A percentile compares a stretch with the other conserved stretches of the same genome.
These are phyloP conservation scores for Ferdinandea cuprea DNA, from an alignment of 2,888 invertebrate species.

Conservation along the genomic window DNA sequence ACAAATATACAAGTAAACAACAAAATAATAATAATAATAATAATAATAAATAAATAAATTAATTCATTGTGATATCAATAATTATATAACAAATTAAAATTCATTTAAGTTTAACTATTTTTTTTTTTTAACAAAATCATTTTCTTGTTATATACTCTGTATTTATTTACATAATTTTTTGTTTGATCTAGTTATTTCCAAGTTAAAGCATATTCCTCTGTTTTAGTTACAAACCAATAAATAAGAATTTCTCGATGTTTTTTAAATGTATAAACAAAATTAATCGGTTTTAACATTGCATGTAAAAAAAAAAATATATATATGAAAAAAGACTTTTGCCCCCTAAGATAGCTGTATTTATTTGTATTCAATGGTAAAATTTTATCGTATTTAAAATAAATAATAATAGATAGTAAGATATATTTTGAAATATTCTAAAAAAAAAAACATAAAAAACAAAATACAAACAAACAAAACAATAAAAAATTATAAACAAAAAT, in stretches of 20 bases:
- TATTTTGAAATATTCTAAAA: conserved; percentile 72
- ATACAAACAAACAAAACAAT: conserved; percentile 17
- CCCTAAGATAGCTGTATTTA: conserved; percentile 65
- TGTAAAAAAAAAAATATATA: conserved; percentile 19
- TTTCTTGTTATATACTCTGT: conserved; percentile 50
- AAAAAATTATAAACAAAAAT: background rate
- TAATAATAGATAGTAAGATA: conserved; percentile 73
- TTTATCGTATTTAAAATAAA: conserved; percentile 55
- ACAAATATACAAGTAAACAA: conserved; percentile 60
- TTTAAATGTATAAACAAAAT: conserved; percentile 35
- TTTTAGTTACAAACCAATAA: conserved; percentile 12
- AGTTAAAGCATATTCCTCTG: conserved; percentile 14
- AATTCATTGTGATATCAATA: conserved; percentile 72
- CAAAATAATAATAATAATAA: conserved; percentile 28
- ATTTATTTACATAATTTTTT: conserved; percentile 47
- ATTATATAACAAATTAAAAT: conserved; percentile 32
- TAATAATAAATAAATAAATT: conserved; percentile 48
- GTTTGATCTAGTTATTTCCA: too few species aligned
- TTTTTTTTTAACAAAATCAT: background rate
- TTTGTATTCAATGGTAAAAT: conserved; percentile 65
- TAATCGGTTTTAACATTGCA: conserved; percentile 40
- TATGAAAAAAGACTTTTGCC: conserved; percentile 65
- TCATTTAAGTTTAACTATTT: conserved; percentile 35
- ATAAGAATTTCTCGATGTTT: conserved; percentile 24
- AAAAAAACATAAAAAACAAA: conserved; percentile 34